phyloP scores from a whole-genome alignment of 2,797 vertebrate species.

The Eidolon dupreanum region DNA sequence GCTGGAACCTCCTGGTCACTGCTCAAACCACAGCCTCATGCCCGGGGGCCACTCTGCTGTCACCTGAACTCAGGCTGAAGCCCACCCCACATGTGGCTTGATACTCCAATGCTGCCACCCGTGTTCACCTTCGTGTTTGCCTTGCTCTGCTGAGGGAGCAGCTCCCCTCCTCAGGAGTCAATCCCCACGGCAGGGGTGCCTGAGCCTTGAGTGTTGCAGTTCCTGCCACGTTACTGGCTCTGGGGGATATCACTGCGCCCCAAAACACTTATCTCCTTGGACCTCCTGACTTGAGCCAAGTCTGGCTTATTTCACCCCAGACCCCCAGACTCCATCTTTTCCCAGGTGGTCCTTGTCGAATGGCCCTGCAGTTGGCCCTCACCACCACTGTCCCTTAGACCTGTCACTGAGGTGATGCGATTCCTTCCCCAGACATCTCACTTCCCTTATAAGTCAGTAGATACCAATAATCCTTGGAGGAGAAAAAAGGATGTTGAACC shows the following conservation, averaged over 20 bases:
- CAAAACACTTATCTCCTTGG: not conserved
- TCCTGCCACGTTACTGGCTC: not conserved
- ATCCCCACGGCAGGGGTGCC: not conserved
- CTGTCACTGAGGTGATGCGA: not conserved
- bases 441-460: not conserved
- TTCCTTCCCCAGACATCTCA: not conserved
- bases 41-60: not conserved
- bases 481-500: not conserved
- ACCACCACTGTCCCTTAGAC: not conserved
- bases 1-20: not conserved
- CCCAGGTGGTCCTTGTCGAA: not conserved
- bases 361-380: not conserved
- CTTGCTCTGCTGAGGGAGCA: not conserved
- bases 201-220: not conserved
- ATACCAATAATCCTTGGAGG: not conserved
- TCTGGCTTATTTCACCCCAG: not conserved
- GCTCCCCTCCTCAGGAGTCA: not conserved
- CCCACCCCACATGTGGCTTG: fast-evolving
- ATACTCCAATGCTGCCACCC: not conserved
- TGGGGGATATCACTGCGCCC: no score
- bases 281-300: not conserved
- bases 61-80: not conserved
- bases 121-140: no score
- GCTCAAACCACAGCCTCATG: not conserved
- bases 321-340: not conserved